Conservation (phyloP, 2,113 vertebrate species). For the Macaca nemestrina region DNA sequence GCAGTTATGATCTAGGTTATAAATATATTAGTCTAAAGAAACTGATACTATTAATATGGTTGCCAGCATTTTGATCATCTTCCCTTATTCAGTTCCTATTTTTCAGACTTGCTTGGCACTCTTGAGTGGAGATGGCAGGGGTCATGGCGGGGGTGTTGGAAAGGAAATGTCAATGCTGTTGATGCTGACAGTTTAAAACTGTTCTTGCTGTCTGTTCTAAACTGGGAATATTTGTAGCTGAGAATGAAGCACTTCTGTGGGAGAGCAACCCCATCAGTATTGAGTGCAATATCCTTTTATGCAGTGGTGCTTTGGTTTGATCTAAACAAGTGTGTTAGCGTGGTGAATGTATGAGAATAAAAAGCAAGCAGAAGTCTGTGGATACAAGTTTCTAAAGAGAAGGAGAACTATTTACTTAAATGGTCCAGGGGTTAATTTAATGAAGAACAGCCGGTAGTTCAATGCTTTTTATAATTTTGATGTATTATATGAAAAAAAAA, state of each 20-base stretch:
- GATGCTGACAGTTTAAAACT: not conserved
- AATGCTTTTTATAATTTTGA: conserved; percentile 25
- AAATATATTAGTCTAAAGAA: conserved; percentile 35
- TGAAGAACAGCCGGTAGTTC: not conserved
- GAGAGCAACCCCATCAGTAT: not conserved
- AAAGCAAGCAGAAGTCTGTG: not conserved
- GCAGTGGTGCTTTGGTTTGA: not conserved
- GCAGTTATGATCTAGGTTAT: conserved; percentile 12
- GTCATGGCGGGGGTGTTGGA: not conserved
- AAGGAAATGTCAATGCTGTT: not conserved
- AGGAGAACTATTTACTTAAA: not conserved
- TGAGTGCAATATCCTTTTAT: not conserved
- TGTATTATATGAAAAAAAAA: not conserved
- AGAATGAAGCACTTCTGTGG: not conserved
- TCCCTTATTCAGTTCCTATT: not conserved
- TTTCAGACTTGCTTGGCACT: conserved; percentile 18
- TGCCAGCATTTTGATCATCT: conserved; percentile 3
- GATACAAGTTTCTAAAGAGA: not conserved
- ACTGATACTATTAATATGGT: not conserved
- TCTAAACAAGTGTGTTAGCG: not conserved
- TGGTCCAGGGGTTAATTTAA: not conserved
- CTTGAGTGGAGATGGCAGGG: not conserved
- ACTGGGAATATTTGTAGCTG: not conserved
- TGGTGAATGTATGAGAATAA: not conserved
- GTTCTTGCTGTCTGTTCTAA: not conserved